phyloP scores from a whole-genome alignment of 2,797 vertebrate genomes.

The Anguilla anguilla region DNA sequence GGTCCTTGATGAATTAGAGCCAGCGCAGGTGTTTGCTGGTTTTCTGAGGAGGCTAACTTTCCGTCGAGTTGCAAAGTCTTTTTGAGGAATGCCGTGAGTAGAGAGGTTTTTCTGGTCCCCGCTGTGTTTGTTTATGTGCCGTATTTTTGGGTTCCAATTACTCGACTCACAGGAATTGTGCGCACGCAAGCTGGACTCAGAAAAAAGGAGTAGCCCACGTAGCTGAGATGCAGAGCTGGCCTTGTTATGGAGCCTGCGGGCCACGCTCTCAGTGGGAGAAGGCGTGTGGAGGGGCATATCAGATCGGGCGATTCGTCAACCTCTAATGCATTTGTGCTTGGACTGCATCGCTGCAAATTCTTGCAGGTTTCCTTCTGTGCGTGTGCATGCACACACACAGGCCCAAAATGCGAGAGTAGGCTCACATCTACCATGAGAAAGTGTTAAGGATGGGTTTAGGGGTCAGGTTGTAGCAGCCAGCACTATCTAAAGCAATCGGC shows the following conservation, averaged over 20 bases:
- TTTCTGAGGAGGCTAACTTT: background rate
- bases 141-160: background rate
- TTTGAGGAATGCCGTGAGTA: background rate
- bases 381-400: too few relatives aligned
- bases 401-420: too few relatives aligned
- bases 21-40: background rate
- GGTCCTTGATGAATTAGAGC: background rate
- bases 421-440: too few relatives aligned
- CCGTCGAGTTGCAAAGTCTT: background rate
- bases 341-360: background rate
- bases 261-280: background rate
- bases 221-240: background rate
- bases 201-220: background rate
- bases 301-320: background rate
- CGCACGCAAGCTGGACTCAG: background rate
- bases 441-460: too few relatives aligned
- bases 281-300: background rate
- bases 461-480: too few relatives aligned
- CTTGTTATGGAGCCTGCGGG: background rate
- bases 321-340: background rate
- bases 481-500: background rate
- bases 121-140: background rate
- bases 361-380: background rate
- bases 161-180: background rate
- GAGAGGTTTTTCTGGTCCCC: background rate